These are phyloP conservation scores for Bombycilla garrulus DNA, from an alignment of 2,113 vertebrate species.

Conservation along the genomic window DNA sequence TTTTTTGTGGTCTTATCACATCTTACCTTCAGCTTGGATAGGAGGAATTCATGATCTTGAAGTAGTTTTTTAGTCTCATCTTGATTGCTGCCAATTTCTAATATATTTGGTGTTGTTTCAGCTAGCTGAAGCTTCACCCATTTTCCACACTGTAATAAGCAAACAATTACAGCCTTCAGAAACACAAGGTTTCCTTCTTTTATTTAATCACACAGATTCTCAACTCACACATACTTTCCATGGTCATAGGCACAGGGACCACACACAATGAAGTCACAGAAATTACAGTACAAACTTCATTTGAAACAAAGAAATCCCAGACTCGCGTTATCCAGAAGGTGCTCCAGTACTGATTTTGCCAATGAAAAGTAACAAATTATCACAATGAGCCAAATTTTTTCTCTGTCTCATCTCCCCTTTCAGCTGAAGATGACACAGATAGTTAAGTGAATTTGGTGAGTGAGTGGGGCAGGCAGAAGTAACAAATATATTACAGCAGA, in stretches of 20 bases:
- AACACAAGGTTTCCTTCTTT: background rate
- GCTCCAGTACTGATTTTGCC: background rate
- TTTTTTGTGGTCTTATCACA: background rate
- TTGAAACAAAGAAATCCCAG: background rate
- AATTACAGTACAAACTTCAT: background rate
- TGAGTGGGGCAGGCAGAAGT: background rate
- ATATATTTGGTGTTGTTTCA: constrained; percentile 85
- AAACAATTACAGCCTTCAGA: background rate
- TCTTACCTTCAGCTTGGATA: constrained; percentile 88
- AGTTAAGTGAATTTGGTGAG: background rate
- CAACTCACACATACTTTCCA: background rate
- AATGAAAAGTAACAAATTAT: background rate
- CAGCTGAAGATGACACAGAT: background rate
- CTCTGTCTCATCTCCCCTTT: background rate
- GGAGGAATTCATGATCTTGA: constrained; percentile 84
- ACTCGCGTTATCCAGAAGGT: background rate
- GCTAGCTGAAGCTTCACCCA: constrained; percentile 85
- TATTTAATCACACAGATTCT: background rate
- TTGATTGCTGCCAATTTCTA: constrained; percentile 88
- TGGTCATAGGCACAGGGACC: background rate
- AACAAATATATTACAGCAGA: background rate
- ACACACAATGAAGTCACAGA: background rate
- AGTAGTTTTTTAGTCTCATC: constrained; percentile 84
- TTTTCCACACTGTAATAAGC: constrained; percentile 80
- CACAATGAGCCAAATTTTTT: background rate